phyloP scores from a whole-genome alignment of 2,113 vertebrate genomes.

The Oplegnathus fasciatus region DNA sequence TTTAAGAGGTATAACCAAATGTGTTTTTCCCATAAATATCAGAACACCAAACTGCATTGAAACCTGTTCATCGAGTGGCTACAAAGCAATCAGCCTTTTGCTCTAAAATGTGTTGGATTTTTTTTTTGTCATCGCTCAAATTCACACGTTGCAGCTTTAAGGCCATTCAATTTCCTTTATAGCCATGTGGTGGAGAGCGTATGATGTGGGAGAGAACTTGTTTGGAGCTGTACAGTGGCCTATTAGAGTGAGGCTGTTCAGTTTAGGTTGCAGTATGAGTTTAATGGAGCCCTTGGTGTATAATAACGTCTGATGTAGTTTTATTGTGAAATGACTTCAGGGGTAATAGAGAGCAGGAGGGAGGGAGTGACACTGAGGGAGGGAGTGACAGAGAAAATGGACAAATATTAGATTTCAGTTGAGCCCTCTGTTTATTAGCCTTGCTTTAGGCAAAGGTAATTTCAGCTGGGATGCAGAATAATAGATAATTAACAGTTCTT shows the following conservation, averaged over 20 bases:
- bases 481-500: not conserved
- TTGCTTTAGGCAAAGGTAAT: not conserved
- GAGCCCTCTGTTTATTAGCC: not conserved
- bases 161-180: conserved; percentile 57
- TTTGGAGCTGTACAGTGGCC: conserved; percentile 17
- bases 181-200: conserved; percentile 22
- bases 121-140: not conserved
- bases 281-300: conserved; percentile 60
- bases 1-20: not conserved
- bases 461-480: not conserved
- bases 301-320: conserved; percentile 47
- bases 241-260: conserved; percentile 36
- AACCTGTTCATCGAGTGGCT: not conserved
- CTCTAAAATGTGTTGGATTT: conserved; percentile 9
- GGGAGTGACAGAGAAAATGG: not conserved
- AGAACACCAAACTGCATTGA: not conserved
- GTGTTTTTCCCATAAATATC: not conserved
- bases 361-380: not conserved
- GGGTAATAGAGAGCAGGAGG: conserved; percentile 3
- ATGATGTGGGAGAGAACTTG: conserved; percentile 1
- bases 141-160: conserved; percentile 34
- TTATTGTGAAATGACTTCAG: conserved; percentile 37
- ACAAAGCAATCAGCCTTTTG: conserved; percentile 13
- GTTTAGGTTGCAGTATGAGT: conserved; percentile 46
- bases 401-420: not conserved